Percentiles rank a stretch among this genome's conserved stretches.
Conservation (phyloP, 2,113 vertebrate genomes). For the Astur gentilis region DNA sequence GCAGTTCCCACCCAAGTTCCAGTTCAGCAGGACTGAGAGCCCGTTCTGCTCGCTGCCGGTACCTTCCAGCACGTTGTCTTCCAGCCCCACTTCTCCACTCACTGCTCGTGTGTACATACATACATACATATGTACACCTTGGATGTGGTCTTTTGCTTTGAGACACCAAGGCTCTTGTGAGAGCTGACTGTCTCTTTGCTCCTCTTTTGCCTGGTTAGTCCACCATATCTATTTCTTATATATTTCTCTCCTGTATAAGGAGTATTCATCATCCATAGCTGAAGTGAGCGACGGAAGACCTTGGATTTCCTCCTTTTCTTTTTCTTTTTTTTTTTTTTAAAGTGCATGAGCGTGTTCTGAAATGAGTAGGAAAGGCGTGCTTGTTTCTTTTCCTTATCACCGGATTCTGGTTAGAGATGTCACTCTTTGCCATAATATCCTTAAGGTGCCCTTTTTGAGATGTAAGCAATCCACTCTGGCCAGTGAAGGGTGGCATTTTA, state of each 20-base stretch:
- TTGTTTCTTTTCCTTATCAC: neutral
- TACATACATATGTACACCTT: neutral
- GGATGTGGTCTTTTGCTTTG: neutral
- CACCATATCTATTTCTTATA: neutral
- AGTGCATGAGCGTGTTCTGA: neutral
- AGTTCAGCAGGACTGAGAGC: neutral
- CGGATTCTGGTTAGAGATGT: neutral
- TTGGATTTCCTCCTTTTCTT: neutral
- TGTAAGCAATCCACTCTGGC: neutral
- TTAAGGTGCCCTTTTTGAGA: neutral
- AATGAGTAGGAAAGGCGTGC: neutral
- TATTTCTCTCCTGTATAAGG: neutral
- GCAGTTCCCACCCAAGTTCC: neutral
- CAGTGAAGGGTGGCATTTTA: neutral
- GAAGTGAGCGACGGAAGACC: neutral
- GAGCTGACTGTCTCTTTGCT: neutral
- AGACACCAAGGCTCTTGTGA: neutral
- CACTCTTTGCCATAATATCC: neutral
- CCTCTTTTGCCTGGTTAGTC: neutral
- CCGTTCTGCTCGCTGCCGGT: neutral
- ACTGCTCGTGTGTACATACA: neutral
- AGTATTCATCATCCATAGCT: neutral
- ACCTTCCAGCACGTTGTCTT: neutral
- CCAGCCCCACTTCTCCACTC: neutral
- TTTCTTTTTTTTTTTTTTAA: neutral